Percentiles rank a stretch among this genome's conserved stretches.
Evolutionary conservation across 2,113 vertebrate species (phyloP).

Genomic region (Podilymbus podiceps): DNA sequence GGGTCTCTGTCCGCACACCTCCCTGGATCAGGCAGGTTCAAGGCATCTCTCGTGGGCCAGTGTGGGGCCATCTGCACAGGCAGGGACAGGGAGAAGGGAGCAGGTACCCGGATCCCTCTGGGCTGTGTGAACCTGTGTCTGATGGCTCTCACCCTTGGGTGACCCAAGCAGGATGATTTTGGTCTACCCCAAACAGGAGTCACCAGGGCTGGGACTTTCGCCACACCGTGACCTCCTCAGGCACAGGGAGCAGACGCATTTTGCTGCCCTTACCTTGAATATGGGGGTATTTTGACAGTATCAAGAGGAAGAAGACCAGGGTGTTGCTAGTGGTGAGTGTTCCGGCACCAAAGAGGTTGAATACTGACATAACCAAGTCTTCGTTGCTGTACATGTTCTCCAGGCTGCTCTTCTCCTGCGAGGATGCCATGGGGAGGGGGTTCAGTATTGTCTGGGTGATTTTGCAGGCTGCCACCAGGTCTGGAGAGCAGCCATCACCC

Average conservation of each 20-base stretch:
- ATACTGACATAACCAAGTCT: slow-evolving; percentile 57
- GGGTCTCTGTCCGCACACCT: neutral
- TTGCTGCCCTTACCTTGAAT: slow-evolving; percentile 70
- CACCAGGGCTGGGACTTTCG: neutral
- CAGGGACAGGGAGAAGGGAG: neutral
- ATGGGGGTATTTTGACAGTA: slow-evolving; percentile 75
- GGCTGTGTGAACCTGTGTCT: neutral
- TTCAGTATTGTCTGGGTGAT: neutral
- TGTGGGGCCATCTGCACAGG: fast-evolving
- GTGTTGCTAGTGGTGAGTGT: slow-evolving; percentile 65
- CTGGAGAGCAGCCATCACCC: neutral
- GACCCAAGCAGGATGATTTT: neutral
- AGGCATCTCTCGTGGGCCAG: neutral
- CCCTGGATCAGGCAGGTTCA: neutral
- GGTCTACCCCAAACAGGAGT: fast-evolving
- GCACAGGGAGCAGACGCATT: neutral
- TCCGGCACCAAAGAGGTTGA: slow-evolving; percentile 67
- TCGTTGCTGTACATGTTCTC: slow-evolving; percentile 4
- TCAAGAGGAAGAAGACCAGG: slow-evolving; percentile 68
- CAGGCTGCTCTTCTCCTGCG: slow-evolving; percentile 8
- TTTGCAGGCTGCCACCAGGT: neutral
- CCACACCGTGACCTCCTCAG: neutral
- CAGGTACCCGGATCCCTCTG: neutral
- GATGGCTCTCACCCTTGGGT: neutral
- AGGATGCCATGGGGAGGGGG: neutral